Conservation (phyloP, 2,888 invertebrate species). For the Theretra japonica region DNA sequence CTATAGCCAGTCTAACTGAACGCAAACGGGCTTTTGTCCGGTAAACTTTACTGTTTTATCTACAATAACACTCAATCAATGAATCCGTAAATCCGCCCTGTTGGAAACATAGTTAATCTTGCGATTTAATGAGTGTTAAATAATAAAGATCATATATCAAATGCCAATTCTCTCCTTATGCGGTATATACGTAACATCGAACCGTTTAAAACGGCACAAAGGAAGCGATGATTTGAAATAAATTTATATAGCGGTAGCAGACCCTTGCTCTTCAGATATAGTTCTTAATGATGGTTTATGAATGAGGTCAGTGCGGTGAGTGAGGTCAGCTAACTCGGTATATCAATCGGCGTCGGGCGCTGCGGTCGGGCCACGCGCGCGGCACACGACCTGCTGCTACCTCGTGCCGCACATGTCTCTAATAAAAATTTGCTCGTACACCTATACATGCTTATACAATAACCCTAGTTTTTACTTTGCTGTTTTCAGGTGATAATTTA, state of each 20-base stretch:
- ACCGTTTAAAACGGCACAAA: conserved; percentile 7
- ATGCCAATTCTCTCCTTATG: neutral
- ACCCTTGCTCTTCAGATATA: conserved; percentile 70
- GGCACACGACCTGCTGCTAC: conserved; percentile 58
- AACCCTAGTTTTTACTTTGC: too few relatives aligned
- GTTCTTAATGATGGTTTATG: conserved; percentile 81
- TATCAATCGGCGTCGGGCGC: conserved; percentile 55
- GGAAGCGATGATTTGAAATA: conserved; percentile 35
- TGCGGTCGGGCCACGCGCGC: conserved; percentile 51
- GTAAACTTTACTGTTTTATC: neutral
- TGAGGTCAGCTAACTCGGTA: conserved; percentile 68
- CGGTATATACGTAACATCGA: neutral
- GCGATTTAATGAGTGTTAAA: neutral
- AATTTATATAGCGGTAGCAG: conserved; percentile 60
- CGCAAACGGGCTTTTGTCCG: neutral
- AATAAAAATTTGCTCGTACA: conserved; percentile 3
- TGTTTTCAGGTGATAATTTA: too few relatives aligned
- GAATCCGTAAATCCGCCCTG: neutral
- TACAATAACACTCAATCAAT: neutral
- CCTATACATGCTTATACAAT: neutral
- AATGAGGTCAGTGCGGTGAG: conserved; percentile 78
- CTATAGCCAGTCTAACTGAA: conserved; percentile 7
- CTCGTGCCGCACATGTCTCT: conserved; percentile 13
- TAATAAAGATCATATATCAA: neutral
- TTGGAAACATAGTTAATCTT: neutral